phyloP scores from a whole-genome alignment of 2,888 invertebrate genomes.

The Tanytarsus gracilentus region DNA sequence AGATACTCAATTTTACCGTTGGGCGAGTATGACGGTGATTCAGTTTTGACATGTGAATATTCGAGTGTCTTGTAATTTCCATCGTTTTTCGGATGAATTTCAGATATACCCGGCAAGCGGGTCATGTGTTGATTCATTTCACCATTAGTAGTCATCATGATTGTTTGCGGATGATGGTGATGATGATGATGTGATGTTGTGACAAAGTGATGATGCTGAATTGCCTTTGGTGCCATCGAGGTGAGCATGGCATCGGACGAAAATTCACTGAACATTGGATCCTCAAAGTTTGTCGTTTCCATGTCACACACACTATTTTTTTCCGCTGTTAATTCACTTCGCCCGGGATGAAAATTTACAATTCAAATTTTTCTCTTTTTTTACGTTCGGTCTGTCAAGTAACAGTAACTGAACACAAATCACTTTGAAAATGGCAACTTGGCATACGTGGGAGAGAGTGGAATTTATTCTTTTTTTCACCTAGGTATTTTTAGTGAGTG shows the following conservation, averaged over 20 bases:
- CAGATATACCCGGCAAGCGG: slow-evolving; percentile 42
- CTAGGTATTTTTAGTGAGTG: no score
- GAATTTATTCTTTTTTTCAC: no score
- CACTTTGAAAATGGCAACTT: no score
- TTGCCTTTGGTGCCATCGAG: slow-evolving; percentile 42
- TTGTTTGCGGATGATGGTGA: slow-evolving; percentile 39
- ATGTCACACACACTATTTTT: slow-evolving; percentile 43
- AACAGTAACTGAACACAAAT: no score
- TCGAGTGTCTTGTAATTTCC: slow-evolving; percentile 36
- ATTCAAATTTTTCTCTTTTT: slow-evolving; percentile 1
- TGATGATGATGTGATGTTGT: slow-evolving; percentile 32
- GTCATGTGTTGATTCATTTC: slow-evolving; percentile 31
- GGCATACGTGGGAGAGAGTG: no score
- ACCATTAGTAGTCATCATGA: slow-evolving; percentile 11
- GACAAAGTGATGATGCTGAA: slow-evolving; percentile 31
- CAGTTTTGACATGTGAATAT: slow-evolving; percentile 36
- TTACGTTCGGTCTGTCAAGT: no score
- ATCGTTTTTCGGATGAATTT: slow-evolving; percentile 40
- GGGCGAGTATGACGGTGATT: slow-evolving; percentile 40
- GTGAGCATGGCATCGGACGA: slow-evolving; percentile 45
- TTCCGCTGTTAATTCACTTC: not conserved
- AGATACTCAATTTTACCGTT: slow-evolving; percentile 43
- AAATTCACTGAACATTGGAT: slow-evolving; percentile 71
- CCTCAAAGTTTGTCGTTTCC: slow-evolving; percentile 66
- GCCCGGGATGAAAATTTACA: not conserved